phyloP scores from a whole-genome alignment of 1,140 invertebrate genomes.

The Caenorhabditis inopinata region DNA sequence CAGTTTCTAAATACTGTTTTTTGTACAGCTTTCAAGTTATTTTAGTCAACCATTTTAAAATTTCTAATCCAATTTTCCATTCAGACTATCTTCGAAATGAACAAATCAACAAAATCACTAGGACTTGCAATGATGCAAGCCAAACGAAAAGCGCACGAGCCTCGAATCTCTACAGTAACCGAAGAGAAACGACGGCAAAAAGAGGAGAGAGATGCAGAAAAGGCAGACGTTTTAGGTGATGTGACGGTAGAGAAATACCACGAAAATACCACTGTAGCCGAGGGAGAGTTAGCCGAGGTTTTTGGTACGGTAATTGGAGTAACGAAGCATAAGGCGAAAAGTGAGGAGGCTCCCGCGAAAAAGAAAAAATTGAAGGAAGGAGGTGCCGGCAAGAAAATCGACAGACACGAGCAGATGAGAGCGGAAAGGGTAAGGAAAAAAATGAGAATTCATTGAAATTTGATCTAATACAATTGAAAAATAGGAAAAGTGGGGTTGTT shows the following conservation, averaged over 20 bases:
- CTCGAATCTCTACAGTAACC: slow-evolving; percentile 50
- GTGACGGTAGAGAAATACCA: slow-evolving; percentile 60
- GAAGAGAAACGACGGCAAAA: slow-evolving; percentile 64
- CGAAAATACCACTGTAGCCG: slow-evolving; percentile 37
- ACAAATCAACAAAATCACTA: slow-evolving; percentile 76
- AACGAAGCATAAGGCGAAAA: neutral
- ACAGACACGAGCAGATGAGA: slow-evolving; percentile 27
- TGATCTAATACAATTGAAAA: neutral
- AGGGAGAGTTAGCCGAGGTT: slow-evolving; percentile 22
- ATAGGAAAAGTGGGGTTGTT: neutral
- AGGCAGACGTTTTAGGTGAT: slow-evolving; percentile 53
- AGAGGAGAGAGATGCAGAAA: slow-evolving; percentile 46
- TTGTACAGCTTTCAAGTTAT: too few species aligned
- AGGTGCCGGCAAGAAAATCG: neutral
- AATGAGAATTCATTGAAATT: neutral
- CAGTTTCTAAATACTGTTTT: too few species aligned
- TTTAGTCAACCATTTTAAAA: too few species aligned
- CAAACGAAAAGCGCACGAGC: slow-evolving; percentile 68
- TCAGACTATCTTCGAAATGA: slow-evolving; percentile 91
- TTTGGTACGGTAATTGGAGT: slow-evolving; percentile 35
- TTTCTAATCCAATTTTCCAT: slow-evolving; percentile 65
- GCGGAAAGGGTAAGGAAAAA: slow-evolving; percentile 20
- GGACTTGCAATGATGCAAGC: slow-evolving; percentile 69
- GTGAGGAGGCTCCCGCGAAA: neutral
- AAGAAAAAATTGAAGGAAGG: neutral